Base-by-base conservation (phyloP, 2,113 vertebrate genomes). In the Todiramphus saurophagus region DNA sequence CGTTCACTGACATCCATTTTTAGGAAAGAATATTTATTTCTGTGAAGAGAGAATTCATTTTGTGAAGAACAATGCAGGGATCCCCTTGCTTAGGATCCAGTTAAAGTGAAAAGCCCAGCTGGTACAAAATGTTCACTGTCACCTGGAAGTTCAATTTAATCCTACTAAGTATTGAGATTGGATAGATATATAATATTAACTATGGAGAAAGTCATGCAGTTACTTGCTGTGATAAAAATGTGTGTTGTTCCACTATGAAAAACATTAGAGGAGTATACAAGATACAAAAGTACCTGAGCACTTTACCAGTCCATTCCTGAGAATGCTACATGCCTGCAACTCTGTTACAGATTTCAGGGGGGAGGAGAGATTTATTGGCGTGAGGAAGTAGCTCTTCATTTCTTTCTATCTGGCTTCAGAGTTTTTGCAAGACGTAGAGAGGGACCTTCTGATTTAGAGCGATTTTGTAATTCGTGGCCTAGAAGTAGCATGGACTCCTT, bases 111-210 rank as follows among this genome's bases (percentile, higher is more conserved):
- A 86, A 69, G 4, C 10, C 35, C 30, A 77, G 1, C 4, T 75
- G 15, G 3, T 50, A 33, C 13, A 44, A 55, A 16, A 79, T n/a
- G 4, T 69, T 87, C 24, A 27, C 9, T 80, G 66, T 35, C 33
- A 41, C 19, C 28, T 51, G 27, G 25, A 90, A 89, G 23, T 41
- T 76, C 30, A 76, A 2, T 62, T 46, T 77, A 86, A 62, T 60
- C 9, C 12, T 48, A 30, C 1, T 0, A 56, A 66, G 23, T 53
- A 60, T 31, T 2, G 2, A 83, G 46, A 13, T 13, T 59, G 37
- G 37, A 76, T 60, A 76, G 72, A 60, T 76, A 18, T 21, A 24
- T 28, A 53, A 13, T 66, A 60, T 31, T 66, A 87, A 27, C 44
- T 58, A 4, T 35, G 18, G 10, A 69, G n/a, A 37, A 70, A 66